These are phyloP conservation scores for Pseudococcus viburni DNA, from an alignment of 2,888 invertebrate genomes.

Conservation along the genomic window DNA sequence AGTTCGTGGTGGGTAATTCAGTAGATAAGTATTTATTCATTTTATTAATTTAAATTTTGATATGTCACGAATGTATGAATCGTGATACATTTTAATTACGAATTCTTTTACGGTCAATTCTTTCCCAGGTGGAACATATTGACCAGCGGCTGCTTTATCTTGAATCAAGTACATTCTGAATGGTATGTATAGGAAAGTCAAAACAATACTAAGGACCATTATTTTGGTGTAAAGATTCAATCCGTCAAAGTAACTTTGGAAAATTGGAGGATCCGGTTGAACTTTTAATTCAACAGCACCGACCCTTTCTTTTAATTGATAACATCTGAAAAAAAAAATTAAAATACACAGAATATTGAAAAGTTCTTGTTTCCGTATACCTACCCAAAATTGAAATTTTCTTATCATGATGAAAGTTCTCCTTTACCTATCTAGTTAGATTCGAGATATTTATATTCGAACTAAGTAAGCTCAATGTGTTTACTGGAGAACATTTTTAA, in stretches of 20 bases:
- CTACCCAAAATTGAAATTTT: not conserved
- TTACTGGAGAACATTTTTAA: too few relatives aligned
- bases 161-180: conserved; percentile 12
- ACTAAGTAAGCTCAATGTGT: too few relatives aligned
- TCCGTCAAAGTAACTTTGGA: not conserved
- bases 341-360: not conserved
- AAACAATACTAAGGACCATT: conserved; percentile 1
- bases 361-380: not conserved
- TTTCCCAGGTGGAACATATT: not conserved
- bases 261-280: not conserved
- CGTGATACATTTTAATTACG: conserved; percentile 5
- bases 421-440: too few relatives aligned
- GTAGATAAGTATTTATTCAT: too few relatives aligned
- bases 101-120: not conserved
- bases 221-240: not conserved
- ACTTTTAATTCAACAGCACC: conserved; percentile 9
- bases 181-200: not conserved
- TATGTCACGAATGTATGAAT: not conserved
- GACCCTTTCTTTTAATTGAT: conserved; percentile 4
- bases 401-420: too few relatives aligned
- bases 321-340: conserved; percentile 11
- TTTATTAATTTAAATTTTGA: not conserved
- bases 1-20: too few relatives aligned
- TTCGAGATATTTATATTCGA: too few relatives aligned
- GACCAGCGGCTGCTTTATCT: conserved; percentile 8